These are phyloP conservation scores for Platyscapa corneri DNA, from an alignment of 1,140 invertebrate genomes.

Conservation along the genomic window DNA sequence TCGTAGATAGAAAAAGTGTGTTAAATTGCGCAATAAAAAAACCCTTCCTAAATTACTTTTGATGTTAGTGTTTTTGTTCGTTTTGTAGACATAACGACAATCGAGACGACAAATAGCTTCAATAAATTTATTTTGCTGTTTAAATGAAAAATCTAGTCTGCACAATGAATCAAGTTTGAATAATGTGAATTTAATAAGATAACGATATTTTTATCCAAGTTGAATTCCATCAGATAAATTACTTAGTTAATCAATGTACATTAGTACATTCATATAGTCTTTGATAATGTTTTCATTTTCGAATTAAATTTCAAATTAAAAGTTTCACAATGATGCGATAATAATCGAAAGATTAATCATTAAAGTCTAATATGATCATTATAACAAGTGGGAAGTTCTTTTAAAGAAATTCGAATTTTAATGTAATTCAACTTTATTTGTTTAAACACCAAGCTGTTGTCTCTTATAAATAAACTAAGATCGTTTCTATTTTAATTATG, in stretches of 20 bases:
- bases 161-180: background rate
- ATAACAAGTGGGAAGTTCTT: too few relatives aligned
- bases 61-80: background rate
- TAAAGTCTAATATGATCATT: too few relatives aligned
- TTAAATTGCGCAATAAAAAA: background rate
- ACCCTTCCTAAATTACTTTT: background rate
- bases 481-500: background rate
- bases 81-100: background rate
- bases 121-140: background rate
- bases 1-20: background rate
- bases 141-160: slow-evolving; percentile 4
- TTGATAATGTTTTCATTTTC: too few relatives aligned
- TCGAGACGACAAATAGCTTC: background rate
- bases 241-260: background rate
- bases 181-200: background rate
- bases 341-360: too few relatives aligned
- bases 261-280: too few relatives aligned
- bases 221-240: background rate
- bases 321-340: too few relatives aligned
- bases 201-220: background rate
- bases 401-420: background rate
- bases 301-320: too few relatives aligned
- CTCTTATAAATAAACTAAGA: too few relatives aligned
- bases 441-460: background rate
- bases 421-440: background rate